Base-by-base conservation (phyloP, 2,113 vertebrate species). In the Heterotilapia buettikoferi region DNA sequence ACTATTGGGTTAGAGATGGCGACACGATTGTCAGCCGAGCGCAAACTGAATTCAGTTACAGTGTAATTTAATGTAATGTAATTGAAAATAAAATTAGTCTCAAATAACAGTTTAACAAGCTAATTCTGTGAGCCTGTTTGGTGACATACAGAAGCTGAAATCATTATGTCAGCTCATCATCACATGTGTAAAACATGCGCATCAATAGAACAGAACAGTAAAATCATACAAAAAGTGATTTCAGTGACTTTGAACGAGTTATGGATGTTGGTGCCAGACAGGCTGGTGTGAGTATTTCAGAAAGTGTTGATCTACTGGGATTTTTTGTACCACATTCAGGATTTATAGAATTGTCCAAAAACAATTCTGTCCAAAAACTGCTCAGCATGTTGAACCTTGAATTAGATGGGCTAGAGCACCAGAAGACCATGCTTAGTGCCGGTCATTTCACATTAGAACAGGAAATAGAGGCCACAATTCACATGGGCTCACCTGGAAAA, bases 31-130 rank as follows among this genome's bases (percentile, higher is more conserved):
- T 90, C 82, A 59, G 8, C 52, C 86, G 90, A 93, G 92, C 88
- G 91, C 92, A 91, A 89, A 86, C 85, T 7, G 29, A 88, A 92
- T 91, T 29, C 52, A 73, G 47, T 88, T 59, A 81, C 43, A 10
- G 10, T 16, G 26, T 50, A 56, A 66, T 78, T 45, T 47, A 18
- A 56, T 33, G 24, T 54, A 36, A 83, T 71, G 16, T 71, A 73
- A 78, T 14, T 16, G 14, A 19, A 80, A 86, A 86, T 90, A 14
- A 84, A 87, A 56, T 90, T 80, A 82, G 21, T 66, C 33, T 36
- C 9, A 66, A 66, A 66, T n/a, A 38, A 66, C 18, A 66, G 61
- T 79, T 47, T 40, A 19, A 19, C 36, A 43, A 73, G 8, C 38
- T 26, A 73, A 73, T 73, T 73, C 13, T 73, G 13, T 26, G 40